A percentile compares a stretch with the other conserved stretches of the same genome.
These are phyloP conservation scores for Orientallactaga sibirica DNA, from an alignment of 2,797 vertebrate genomes.

Conservation along the genomic window DNA sequence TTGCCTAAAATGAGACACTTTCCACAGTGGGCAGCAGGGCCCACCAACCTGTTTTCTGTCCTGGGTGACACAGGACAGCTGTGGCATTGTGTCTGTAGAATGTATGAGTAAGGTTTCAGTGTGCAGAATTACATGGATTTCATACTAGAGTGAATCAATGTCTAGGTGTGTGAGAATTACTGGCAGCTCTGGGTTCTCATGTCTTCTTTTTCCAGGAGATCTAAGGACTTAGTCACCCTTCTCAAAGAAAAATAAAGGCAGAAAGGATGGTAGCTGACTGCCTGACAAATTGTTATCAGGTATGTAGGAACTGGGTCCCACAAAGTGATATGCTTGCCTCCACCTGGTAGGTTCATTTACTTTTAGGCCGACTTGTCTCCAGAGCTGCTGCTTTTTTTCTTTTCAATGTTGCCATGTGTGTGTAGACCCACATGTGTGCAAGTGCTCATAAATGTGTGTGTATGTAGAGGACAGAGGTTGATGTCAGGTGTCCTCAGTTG, in stretches of 20 bases:
- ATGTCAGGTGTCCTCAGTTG: no score
- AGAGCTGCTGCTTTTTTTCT: background rate
- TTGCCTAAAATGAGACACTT: background rate
- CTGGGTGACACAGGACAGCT: background rate
- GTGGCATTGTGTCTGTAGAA: background rate
- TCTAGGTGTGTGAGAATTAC: background rate
- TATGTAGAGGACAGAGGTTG: no score
- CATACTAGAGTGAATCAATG: background rate
- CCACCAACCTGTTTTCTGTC: no score
- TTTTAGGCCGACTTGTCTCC: background rate
- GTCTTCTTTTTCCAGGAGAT: background rate
- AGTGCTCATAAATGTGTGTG: no score
- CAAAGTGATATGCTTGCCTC: background rate
- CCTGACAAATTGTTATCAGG: slow-evolving; percentile 59
- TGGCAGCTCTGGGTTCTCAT: background rate
- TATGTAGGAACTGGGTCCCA: background rate
- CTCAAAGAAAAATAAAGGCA: slow-evolving; percentile 24
- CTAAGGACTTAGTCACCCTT: background rate
- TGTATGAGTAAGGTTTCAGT: background rate
- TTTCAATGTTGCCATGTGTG: no score
- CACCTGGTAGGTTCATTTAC: background rate
- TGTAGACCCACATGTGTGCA: no score
- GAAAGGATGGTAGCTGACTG: slow-evolving; percentile 55
- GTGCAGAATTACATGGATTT: background rate
- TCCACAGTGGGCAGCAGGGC: background rate